Evolutionary conservation across 2,113 vertebrate genomes (phyloP), one percentile per base, ranked within the genome.

Genomic region (Ophthalmolycus amberensis): DNA sequence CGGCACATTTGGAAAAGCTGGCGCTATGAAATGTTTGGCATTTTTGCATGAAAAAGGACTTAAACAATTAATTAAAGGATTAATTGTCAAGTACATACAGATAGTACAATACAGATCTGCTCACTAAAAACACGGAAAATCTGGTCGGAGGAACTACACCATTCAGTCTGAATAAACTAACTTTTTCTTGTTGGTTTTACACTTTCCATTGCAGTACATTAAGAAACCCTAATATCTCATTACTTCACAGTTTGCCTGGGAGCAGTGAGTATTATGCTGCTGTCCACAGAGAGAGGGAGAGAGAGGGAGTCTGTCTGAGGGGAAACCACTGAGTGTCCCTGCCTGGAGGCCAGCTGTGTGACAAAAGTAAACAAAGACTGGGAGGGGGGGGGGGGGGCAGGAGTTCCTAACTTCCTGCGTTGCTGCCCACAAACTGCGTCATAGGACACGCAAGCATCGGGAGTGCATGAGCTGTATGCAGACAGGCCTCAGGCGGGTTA

Each of bases 351-450:
- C 90, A 92, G 92, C 90, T 93, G 93, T 90, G 90, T 90, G 78
- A 89, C n/a, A 63, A 89, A 89, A 90, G 87, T 93, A 94, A 95
- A 94, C 92, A 94, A 15, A 83, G 72, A 22, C 74, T 46, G 11
- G 15, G 20, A 72, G 62, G 68, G 48, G 16, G n/a, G 69, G 37
- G 66, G 66, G 37, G 78, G 63, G 69, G 54, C 73, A 78, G 84
- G 89, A 87, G 89, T 84, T 91, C 90, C 92, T 70, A 63, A 92
- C 88, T 94, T 94, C 91, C 92, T 93, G 87, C 73, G 38, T 65
- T 76, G 77, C 83, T 90, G 42, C 77, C 91, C 89, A n/a, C 92
- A 92, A 83, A 89, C 66, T 92, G 88, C 88, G 88, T 95, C 93
- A 95, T 20, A 37, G 42, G 50, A 78, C 59, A 73, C 14, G 42